Evolutionary conservation across 2,113 vertebrate species (phyloP), one percentile per base, ranked within the genome.

Genomic region (Centropus unirufus): DNA sequence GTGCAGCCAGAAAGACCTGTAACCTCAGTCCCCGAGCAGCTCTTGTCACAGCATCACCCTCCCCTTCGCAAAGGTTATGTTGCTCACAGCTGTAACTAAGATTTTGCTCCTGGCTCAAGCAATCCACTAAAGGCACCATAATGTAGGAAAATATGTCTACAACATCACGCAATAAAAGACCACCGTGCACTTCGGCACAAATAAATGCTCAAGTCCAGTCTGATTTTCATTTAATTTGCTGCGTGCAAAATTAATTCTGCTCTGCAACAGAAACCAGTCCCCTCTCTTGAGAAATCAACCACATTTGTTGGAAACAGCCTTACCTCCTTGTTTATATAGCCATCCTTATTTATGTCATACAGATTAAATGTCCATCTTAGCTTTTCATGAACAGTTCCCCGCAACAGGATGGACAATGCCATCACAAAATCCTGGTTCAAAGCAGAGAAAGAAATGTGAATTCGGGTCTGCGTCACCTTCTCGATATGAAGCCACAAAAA

Each of bases 311-410:
- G 54, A 21, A 63, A 27, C 14, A 82, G 46, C 39, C 96, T 98
- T 89, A 99, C 99, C 98, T 99, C 99, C 97, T 99, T 99, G 97
- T 99, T 99, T 89, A 99, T 99, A 67, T 98, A 99, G 74, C 99
- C 99, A 49, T 99, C 99, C 97, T 98, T 99, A 96, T 99, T 99
- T 95, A 99, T 99, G 96, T 99, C 99, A 1, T 99, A 99, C 32
- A 99, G 98, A 93, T 99, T 99, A 87, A 99, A 99, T 0, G 99
- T 99, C 99, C 99, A 99, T 84, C 98, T 98, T 34, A 99, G 98
- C 90, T 99, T 99, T 96, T 99, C 99, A 2, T 98, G 98, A 93
- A 99, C 98, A 1, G 99, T 98, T 83, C 99, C 99, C 92, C 99
- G 98, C 83, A 99, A 97, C 89, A 99, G 97, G 94, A 98, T 98